Conservation (phyloP, 2,888 invertebrate species). For the Tyria jacobaeae region DNA sequence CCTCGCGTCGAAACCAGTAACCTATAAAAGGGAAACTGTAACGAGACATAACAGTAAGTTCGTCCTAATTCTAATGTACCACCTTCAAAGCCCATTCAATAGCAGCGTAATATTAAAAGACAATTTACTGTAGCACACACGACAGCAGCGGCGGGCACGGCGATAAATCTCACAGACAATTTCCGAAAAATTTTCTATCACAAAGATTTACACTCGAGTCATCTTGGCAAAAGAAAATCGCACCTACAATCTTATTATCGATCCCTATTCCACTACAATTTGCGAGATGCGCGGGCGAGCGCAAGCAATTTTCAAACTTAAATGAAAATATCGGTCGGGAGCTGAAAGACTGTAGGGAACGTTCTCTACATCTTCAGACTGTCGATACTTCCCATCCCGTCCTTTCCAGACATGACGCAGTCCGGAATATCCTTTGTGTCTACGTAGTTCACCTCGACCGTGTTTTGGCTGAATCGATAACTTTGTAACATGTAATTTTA, state of each 20-base stretch:
- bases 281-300: conserved; percentile 75
- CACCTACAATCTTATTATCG: conserved; percentile 84
- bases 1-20: conserved; percentile 4
- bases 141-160: conserved; percentile 45
- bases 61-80: conserved; percentile 26
- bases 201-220: conserved; percentile 79
- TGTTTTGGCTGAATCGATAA: conserved; percentile 18
- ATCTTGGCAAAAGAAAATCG: conserved; percentile 78
- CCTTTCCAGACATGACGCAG: conserved; percentile 44
- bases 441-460: conserved; percentile 32
- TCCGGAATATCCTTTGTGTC: conserved; percentile 41
- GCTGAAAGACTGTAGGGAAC: conserved; percentile 57
- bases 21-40: conserved; percentile 24
- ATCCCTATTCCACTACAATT: conserved; percentile 84
- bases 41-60: conserved; percentile 27
- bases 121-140: conserved; percentile 70
- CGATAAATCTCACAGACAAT: conserved; percentile 80
- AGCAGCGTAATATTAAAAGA: conserved; percentile 69
- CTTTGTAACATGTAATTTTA: not conserved
- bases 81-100: conserved; percentile 54
- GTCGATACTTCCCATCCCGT: conserved; percentile 45
- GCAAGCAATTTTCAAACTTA: conserved; percentile 84
- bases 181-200: conserved; percentile 84
- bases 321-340: conserved; percentile 82
- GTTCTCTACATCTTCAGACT: conserved; percentile 44